Conservation (phyloP, 2,113 vertebrate species). For the Antechinus stuartii region DNA sequence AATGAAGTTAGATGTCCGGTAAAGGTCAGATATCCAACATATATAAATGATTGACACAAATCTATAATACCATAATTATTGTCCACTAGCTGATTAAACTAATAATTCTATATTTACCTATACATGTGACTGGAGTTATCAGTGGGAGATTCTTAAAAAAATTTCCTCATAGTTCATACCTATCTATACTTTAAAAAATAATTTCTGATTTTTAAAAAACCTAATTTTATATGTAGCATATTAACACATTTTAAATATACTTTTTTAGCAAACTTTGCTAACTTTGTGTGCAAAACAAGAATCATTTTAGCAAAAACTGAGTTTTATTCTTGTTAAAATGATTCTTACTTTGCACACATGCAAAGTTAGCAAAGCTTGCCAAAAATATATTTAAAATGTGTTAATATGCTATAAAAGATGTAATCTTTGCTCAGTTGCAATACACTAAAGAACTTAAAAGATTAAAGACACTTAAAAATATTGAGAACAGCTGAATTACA, state of each 20-base stretch:
- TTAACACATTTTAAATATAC: neutral
- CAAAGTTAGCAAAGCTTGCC: no score
- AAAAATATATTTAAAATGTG: no score
- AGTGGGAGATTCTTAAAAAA: neutral
- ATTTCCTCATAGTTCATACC: neutral
- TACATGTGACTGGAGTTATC: neutral
- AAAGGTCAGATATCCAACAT: neutral
- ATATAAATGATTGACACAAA: neutral
- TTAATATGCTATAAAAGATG: no score
- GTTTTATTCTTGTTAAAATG: no score
- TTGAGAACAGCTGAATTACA: neutral
- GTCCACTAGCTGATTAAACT: neutral
- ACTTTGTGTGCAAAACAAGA: neutral
- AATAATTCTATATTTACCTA: slow-evolving; percentile 5
- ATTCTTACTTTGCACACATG: no score
- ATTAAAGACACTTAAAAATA: neutral
- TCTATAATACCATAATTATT: neutral
- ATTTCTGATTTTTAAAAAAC: slow-evolving; percentile 34
- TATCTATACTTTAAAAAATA: neutral
- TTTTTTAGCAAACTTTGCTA: neutral
- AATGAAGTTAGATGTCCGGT: neutral
- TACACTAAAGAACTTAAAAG: neutral
- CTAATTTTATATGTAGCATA: slow-evolving; percentile 2
- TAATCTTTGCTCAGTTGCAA: neutral
- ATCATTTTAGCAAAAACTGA: neutral